phyloP scores from a whole-genome alignment of 2,888 invertebrate species.

The Elegia similella region DNA sequence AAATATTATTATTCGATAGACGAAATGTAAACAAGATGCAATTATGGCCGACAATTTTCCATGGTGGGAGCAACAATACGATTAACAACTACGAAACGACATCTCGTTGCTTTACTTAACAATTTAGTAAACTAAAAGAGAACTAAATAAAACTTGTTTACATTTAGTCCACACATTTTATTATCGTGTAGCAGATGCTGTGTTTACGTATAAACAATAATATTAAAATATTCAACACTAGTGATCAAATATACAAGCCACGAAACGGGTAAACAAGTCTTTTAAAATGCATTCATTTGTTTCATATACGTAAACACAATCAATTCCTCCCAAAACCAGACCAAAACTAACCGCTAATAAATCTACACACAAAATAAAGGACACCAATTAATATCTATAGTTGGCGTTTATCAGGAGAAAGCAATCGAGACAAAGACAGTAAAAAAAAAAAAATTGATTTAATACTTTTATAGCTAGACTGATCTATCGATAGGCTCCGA shows the following conservation, averaged over 20 bases:
- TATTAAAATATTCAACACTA: slow-evolving; percentile 21
- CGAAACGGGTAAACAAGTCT: slow-evolving; percentile 8
- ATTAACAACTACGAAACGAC: slow-evolving; percentile 13
- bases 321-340: slow-evolving; percentile 48
- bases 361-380: slow-evolving; percentile 30
- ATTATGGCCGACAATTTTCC: slow-evolving; percentile 47
- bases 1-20: slow-evolving; percentile 55
- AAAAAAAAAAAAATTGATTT: slow-evolving; percentile 22
- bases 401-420: slow-evolving; percentile 42
- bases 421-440: slow-evolving; percentile 49
- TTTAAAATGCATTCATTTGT: slow-evolving; percentile 20
- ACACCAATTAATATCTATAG: slow-evolving; percentile 29
- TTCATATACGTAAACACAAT: slow-evolving; percentile 37
- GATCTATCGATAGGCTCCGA: too few relatives aligned
- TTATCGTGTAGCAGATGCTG: slow-evolving; percentile 29
- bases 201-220: slow-evolving; percentile 50
- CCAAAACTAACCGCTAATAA: slow-evolving; percentile 42
- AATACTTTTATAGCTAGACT: too few relatives aligned
- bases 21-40: slow-evolving; percentile 72
- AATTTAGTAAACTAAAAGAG: slow-evolving; percentile 12
- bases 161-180: slow-evolving; percentile 57
- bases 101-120: background rate
- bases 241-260: slow-evolving; percentile 11
- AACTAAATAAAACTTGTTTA: slow-evolving; percentile 52
- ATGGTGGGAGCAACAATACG: slow-evolving; percentile 41